Percentiles rank a stretch among this genome's conserved stretches.
Evolutionary conservation across 2,113 vertebrate genomes (phyloP).

Genomic region (Sinocyclocheilus maitianheensis): DNA sequence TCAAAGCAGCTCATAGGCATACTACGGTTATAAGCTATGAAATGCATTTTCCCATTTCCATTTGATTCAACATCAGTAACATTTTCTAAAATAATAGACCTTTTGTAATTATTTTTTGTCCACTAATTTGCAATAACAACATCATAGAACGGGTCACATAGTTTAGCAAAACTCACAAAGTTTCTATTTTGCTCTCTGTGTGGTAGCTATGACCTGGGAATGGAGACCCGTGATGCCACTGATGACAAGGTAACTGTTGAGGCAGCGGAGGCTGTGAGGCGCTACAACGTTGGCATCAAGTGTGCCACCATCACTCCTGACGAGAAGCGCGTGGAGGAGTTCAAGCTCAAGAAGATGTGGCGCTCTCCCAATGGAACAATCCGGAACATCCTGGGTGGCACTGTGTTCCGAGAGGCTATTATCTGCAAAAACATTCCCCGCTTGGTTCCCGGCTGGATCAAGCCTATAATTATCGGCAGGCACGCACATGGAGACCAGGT

Average conservation of each 20-base stretch:
- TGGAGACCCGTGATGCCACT: slow-evolving; percentile 91
- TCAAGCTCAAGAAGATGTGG: slow-evolving; percentile 98
- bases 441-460: slow-evolving; percentile 90
- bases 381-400: slow-evolving; percentile 95
- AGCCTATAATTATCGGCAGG: slow-evolving; percentile 96
- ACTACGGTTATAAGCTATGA: neutral
- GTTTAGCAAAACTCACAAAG: neutral
- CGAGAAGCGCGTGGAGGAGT: slow-evolving; percentile 95
- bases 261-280: slow-evolving; percentile 90
- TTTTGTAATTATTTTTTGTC: neutral
- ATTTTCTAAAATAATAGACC: neutral
- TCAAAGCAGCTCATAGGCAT: neutral
- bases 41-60: neutral
- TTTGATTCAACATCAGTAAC: neutral
- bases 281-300: slow-evolving; percentile 90
- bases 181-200: neutral
- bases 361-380: slow-evolving; percentile 98
- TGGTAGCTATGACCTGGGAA: slow-evolving; percentile 89
- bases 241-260: slow-evolving; percentile 89
- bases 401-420: slow-evolving; percentile 96
- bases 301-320: slow-evolving; percentile 98
- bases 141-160: neutral
- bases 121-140: neutral
- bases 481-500: slow-evolving; percentile 98
- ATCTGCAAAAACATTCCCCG: slow-evolving; percentile 97